Conservation (phyloP, 1,140 invertebrate genomes). For the Mercenaria mercenaria region DNA sequence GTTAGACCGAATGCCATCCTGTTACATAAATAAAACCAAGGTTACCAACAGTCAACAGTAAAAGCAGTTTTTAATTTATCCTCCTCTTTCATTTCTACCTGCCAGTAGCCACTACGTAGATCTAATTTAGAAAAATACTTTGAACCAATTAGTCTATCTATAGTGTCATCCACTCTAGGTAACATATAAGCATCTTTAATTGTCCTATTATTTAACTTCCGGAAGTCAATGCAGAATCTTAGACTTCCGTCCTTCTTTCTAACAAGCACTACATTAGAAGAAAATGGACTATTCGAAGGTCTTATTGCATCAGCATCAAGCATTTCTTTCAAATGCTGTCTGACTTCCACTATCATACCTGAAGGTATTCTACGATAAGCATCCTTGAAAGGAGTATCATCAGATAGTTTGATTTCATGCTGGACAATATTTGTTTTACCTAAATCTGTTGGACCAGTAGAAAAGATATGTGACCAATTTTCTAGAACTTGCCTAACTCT, state of each 20-base stretch:
- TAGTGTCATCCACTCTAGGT: conserved; percentile 45
- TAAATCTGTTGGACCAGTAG: conserved; percentile 2
- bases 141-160: conserved; percentile 35
- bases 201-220: conserved; percentile 32
- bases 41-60: neutral
- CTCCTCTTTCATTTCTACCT: conserved; percentile 18
- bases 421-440: conserved; percentile 53
- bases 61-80: neutral
- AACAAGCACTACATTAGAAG: neutral
- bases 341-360: conserved; percentile 39
- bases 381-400: conserved; percentile 51
- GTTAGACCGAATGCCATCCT: neutral
- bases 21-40: neutral
- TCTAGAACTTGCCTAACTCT: neutral
- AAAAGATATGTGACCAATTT: conserved; percentile 46
- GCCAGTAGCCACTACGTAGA: conserved; percentile 45
- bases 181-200: conserved; percentile 51
- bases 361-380: conserved; percentile 50
- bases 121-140: conserved; percentile 33
- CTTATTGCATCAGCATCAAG: neutral
- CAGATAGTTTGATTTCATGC: conserved; percentile 48
- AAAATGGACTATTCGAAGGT: neutral
- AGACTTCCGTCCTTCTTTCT: conserved; percentile 11
- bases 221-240: conserved; percentile 48
- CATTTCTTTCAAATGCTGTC: conserved; percentile 47